A percentile compares a stretch with the other conserved stretches of the same genome.
Conservation (phyloP, 2,888 invertebrate genomes). For the Phrixothrix hirtus region DNA sequence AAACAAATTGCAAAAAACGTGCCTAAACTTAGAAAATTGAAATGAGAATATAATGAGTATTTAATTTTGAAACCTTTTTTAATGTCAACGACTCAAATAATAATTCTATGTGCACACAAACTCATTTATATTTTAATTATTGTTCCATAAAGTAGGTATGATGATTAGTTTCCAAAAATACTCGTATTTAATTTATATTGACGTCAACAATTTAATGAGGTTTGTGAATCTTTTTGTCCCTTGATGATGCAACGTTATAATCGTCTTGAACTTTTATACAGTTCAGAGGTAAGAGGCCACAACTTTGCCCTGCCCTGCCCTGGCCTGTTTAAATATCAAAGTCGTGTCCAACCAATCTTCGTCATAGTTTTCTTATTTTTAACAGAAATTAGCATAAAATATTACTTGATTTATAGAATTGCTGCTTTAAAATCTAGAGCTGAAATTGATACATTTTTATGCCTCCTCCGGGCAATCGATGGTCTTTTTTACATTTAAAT, state of each 20-base stretch:
- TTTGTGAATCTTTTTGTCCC: constrained; percentile 16
- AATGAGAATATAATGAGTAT: too few species aligned
- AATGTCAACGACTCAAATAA: too few species aligned
- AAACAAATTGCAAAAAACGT: too few species aligned
- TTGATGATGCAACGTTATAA: constrained; percentile 23
- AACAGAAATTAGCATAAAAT: neutral
- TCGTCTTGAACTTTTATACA: constrained; percentile 31
- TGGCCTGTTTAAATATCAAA: constrained; percentile 29
- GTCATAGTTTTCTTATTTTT: constrained; percentile 9
- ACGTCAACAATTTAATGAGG: constrained; percentile 8
- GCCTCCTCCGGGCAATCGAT: neutral
- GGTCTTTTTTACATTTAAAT: neutral
- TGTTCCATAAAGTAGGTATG: neutral
- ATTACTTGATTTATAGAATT: neutral
- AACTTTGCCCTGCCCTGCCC: constrained; percentile 32
- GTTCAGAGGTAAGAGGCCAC: constrained; percentile 33
- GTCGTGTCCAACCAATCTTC: constrained; percentile 21
- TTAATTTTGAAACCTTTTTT: neutral
- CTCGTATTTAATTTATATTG: neutral
- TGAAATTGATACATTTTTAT: neutral
- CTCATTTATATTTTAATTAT: neutral
- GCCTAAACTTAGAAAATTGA: too few species aligned
- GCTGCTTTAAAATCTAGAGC: neutral
- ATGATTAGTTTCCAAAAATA: neutral
- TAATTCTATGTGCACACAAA: too few species aligned